These are phyloP conservation scores for Ichneumon xanthorius DNA, from an alignment of 2,888 invertebrate species.

Conservation along the genomic window DNA sequence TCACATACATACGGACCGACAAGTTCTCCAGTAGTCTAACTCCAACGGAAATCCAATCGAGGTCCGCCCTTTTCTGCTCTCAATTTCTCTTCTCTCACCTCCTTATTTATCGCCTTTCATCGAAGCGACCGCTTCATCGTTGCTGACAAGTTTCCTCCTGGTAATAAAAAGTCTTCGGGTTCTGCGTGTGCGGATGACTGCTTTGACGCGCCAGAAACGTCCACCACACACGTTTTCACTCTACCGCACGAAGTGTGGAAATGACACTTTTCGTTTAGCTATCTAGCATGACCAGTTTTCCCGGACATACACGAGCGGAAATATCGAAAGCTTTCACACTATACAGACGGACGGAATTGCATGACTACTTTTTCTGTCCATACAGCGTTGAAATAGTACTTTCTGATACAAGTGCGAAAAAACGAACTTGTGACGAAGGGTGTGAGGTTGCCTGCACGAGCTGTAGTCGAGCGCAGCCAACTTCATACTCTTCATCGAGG, in stretches of 20 bases:
- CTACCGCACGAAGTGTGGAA: background rate
- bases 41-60: conserved; percentile 72
- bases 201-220: conserved; percentile 9
- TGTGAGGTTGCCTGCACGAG: too few species aligned
- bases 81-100: conserved; percentile 51
- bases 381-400: background rate
- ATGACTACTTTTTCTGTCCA: background rate
- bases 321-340: background rate
- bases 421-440: too few species aligned
- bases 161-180: conserved; percentile 51
- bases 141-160: conserved; percentile 62
- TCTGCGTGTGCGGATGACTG: conserved; percentile 5
- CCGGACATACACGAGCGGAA: background rate
- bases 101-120: conserved; percentile 75
- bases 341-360: background rate
- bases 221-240: background rate
- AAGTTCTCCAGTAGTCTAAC: conserved; percentile 65
- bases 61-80: conserved; percentile 36
- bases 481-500: too few species aligned
- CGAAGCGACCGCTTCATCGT: conserved; percentile 59
- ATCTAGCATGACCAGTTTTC: background rate
- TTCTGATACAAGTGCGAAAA: too few species aligned
- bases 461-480: too few species aligned
- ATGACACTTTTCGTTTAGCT: conserved; percentile 17
- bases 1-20: conserved; percentile 60